Evolutionary conservation across 64 coral and sea anemone species (phyloP).

Genomic region (Pocillopora verrucosa): DNA sequence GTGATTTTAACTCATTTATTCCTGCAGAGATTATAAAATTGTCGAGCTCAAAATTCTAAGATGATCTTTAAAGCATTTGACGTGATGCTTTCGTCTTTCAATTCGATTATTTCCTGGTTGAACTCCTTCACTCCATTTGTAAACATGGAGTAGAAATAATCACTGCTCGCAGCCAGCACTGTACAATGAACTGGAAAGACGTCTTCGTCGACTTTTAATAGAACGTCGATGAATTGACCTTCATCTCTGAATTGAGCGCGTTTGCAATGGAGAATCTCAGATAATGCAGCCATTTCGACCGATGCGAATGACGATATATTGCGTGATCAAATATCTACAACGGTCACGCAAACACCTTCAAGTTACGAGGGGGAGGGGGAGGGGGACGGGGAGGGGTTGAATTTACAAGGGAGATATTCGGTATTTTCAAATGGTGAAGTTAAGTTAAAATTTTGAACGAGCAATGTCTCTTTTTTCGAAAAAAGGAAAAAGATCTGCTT

Average conservation of each 20-base stretch:
- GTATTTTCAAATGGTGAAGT: too few relatives aligned
- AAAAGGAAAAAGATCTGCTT: too few relatives aligned
- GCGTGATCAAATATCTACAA: too few relatives aligned
- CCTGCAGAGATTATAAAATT: too few relatives aligned
- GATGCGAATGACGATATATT: too few relatives aligned
- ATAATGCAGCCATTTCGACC: background rate
- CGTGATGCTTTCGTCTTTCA: background rate
- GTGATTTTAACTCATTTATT: too few relatives aligned
- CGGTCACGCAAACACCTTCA: too few relatives aligned
- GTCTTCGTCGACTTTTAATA: conserved; percentile 56
- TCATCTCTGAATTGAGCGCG: background rate
- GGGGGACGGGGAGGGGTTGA: too few relatives aligned
- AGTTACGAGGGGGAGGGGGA: too few relatives aligned
- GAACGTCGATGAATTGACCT: conserved; percentile 53
- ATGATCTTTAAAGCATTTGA: background rate
- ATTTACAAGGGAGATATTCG: too few relatives aligned
- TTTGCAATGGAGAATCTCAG: background rate
- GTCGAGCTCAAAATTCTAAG: background rate
- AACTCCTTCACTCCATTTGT: conserved; percentile 2
- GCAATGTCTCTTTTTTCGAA: too few relatives aligned
- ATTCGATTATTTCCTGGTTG: conserved; percentile 1
- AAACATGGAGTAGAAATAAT: conserved; percentile 65
- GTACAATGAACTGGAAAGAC: conserved; percentile 45
- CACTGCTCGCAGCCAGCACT: conserved; percentile 58
- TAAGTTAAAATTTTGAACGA: too few relatives aligned